Percentiles rank a stretch among this genome's conserved stretches.
These are phyloP conservation scores for Saturnia japonica DNA, from an alignment of 2,888 invertebrate genomes.

Conservation along the genomic window DNA sequence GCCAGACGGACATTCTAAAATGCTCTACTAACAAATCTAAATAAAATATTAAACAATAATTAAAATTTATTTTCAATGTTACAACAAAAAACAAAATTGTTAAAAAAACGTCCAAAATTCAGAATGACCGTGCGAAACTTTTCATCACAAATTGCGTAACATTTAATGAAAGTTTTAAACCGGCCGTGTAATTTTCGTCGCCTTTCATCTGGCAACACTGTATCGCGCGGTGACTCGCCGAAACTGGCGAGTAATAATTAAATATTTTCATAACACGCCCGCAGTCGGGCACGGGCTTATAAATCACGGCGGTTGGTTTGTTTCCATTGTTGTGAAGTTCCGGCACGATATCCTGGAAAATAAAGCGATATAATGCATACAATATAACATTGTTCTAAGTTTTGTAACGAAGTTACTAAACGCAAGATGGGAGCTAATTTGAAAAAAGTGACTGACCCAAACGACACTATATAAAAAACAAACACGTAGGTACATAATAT, in stretches of 20 bases:
- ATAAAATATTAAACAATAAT: too few relatives aligned
- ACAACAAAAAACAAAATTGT: neutral
- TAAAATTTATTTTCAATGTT: neutral
- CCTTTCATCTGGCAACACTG: constrained; percentile 53
- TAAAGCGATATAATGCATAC: too few relatives aligned
- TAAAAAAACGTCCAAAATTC: constrained; percentile 11
- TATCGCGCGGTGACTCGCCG: constrained; percentile 60
- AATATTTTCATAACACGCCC: constrained; percentile 78
- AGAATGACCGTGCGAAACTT: constrained; percentile 18
- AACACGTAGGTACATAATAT: too few relatives aligned
- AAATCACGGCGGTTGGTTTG: constrained; percentile 55
- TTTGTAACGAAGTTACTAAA: too few relatives aligned
- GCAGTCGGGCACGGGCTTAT: constrained; percentile 60
- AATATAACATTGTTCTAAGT: too few relatives aligned
- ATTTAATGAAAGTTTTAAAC: constrained; percentile 42
- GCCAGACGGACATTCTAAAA: too few relatives aligned
- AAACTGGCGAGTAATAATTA: constrained; percentile 67
- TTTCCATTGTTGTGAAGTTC: constrained; percentile 40
- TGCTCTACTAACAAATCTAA: too few relatives aligned
- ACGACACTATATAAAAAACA: too few relatives aligned
- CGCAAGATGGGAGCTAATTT: too few relatives aligned
- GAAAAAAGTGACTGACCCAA: too few relatives aligned
- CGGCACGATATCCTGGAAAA: neutral
- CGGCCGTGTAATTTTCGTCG: constrained; percentile 48
- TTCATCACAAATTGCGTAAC: constrained; percentile 15